Conservation (phyloP, 2,113 vertebrate genomes). For the Geothlypis trichas region DNA sequence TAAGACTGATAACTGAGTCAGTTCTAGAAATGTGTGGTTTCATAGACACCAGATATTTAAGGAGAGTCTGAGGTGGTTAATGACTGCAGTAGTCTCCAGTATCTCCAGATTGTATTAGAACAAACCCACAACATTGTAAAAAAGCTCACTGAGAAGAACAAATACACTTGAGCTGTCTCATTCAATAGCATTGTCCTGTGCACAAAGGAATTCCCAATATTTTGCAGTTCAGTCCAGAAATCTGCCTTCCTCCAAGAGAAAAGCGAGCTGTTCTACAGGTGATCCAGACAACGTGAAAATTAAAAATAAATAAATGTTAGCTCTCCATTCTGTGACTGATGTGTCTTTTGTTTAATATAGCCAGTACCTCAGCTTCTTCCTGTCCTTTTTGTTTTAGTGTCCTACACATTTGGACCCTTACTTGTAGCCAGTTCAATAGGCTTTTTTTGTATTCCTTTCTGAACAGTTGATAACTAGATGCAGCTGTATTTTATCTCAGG, state of each 20-base stretch:
- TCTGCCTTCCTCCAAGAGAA: not conserved
- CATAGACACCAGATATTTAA: not conserved
- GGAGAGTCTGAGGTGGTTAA: not conserved
- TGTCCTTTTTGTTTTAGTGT: not conserved
- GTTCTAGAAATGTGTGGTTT: not conserved
- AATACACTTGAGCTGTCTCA: not conserved
- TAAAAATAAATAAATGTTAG: not conserved
- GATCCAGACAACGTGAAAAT: not conserved
- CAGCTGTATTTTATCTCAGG: not conserved
- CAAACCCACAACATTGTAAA: not conserved
- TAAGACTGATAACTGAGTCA: not conserved
- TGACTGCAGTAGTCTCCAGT: not conserved
- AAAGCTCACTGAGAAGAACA: not conserved
- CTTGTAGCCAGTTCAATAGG: not conserved
- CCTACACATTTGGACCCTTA: not conserved
- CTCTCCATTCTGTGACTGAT: not conserved
- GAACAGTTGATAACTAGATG: not conserved
- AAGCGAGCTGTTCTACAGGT: not conserved
- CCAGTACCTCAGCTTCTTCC: not conserved
- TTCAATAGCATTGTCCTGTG: not conserved
- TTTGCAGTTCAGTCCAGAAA: not conserved
- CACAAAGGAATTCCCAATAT: not conserved
- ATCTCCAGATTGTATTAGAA: not conserved
- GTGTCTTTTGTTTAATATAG: not conserved
- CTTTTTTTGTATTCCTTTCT: not conserved